Evolutionary conservation across 1,140 invertebrate species (phyloP), one percentile per base, ranked within the genome.

Genomic region (Idris sp.): DNA sequence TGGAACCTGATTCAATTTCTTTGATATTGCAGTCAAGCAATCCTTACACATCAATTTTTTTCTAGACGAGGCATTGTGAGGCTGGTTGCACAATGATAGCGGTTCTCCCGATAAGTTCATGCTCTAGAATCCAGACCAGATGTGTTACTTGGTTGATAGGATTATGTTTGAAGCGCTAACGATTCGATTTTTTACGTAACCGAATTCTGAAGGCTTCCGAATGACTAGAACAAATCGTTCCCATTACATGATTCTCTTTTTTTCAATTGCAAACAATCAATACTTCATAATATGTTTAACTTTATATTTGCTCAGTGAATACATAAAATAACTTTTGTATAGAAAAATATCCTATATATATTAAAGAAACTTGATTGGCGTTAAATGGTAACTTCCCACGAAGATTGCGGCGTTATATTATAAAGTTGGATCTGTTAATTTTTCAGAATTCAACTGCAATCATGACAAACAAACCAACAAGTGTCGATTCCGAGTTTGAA

Each of bases 101-200:
- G 64, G 76, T 73, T 77, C 79, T 83, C 83, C 83, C 79, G 80
- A 84, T 85, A 85, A 84, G 83, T 85, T 85, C 83, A 85, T 84
- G 82, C 83, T 83, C 79, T 81, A 84, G 83, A 85, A 85, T 85
- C 81, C 75, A 83, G 79, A 78, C 76, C 75, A 81, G 81, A 84
- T 83, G 81, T 82, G 83, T 84, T 84, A 82, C 81, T 81, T 53
- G 78, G 75, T 58, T 81, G 78, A 80, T 77, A 64, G 77, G 78
- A 76, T 76, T 68, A 61, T 79, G 76, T 73, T n/a, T 76, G 68
- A 76, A 76, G 74, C 68, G 68, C 74, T 76, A 76, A 76, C 68
- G 74, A 76, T 76, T 69, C 68, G 58, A 69, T 73, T 76, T 76
- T 76, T 76, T 76, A 76, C 74, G 74, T 76, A 76, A 76, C 74